Evolutionary conservation across 2,888 invertebrate genomes (phyloP).

Genomic region (Peribatodes rhomboidaria): DNA sequence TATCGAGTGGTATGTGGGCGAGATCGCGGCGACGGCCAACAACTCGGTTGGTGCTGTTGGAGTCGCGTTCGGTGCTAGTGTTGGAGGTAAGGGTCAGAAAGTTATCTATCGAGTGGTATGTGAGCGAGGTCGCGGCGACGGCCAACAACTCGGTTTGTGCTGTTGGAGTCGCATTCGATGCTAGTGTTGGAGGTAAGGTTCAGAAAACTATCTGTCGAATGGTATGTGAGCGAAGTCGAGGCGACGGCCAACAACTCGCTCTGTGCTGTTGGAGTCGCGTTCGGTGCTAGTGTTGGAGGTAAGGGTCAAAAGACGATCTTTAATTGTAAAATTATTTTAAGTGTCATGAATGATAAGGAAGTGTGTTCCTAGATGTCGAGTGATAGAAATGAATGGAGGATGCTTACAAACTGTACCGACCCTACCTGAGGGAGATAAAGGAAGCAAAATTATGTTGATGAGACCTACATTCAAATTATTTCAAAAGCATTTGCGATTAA

Average conservation of each 20-base stretch:
- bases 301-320: slow-evolving; percentile 46
- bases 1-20: slow-evolving; percentile 93
- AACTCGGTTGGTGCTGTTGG: slow-evolving; percentile 98
- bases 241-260: slow-evolving; percentile 98
- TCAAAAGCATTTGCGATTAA: no score
- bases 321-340: no score
- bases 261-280: slow-evolving; percentile 98
- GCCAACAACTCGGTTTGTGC: slow-evolving; percentile 98
- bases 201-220: neutral
- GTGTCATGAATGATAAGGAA: no score
- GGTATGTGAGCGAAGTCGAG: slow-evolving; percentile 99
- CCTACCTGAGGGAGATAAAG: no score
- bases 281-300: slow-evolving; percentile 97
- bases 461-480: no score
- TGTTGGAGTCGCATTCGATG: slow-evolving; percentile 98
- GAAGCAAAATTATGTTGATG: no score
- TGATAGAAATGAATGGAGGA: no score
- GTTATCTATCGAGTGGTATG: slow-evolving; percentile 88
- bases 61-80: slow-evolving; percentile 97
- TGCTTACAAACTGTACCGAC: no score
- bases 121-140: slow-evolving; percentile 98
- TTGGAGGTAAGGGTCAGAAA: slow-evolving; percentile 89
- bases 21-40: slow-evolving; percentile 98
- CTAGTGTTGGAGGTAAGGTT: slow-evolving; percentile 94
- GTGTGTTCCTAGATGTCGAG: no score